Percentiles rank a stretch among this genome's conserved stretches.
phyloP scores from a whole-genome alignment of 1,140 invertebrate genomes.

The Musca vetustissima region DNA sequence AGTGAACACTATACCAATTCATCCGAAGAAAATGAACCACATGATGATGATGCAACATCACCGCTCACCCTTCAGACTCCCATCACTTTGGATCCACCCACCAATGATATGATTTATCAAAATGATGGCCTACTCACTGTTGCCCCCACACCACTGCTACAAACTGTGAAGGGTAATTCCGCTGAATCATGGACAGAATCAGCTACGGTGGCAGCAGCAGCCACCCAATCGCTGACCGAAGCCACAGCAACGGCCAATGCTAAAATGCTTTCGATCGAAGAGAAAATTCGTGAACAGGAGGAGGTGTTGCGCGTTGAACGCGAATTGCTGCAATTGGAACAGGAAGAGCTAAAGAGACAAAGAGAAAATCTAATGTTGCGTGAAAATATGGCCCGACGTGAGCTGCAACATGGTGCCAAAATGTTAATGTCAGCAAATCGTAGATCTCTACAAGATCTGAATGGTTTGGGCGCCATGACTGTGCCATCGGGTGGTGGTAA shows the following conservation, averaged over 20 bases:
- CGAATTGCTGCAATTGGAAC: conserved; percentile 73
- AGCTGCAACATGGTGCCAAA: conserved; percentile 53
- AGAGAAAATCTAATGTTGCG: conserved; percentile 68
- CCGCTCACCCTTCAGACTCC: conserved; percentile 3
- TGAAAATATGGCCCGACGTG: conserved; percentile 62
- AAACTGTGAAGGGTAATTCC: conserved; percentile 50
- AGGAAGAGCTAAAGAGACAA: conserved; percentile 75
- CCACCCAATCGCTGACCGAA: conserved; percentile 63
- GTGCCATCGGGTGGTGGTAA: conserved; percentile 35
- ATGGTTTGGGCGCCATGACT: conserved; percentile 35
- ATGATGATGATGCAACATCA: conserved; percentile 8
- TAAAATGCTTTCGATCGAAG: conserved; percentile 60
- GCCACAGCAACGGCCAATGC: conserved; percentile 56
- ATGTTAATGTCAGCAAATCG: conserved; percentile 58
- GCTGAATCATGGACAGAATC: conserved; percentile 56
- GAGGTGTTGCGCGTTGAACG: conserved; percentile 76
- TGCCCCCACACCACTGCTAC: conserved; percentile 44
- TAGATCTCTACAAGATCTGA: conserved; percentile 65
- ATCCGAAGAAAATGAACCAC: conserved; percentile 52
- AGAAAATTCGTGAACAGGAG: conserved; percentile 62
- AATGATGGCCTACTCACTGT: conserved; percentile 42
- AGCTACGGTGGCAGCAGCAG: conserved; percentile 71
- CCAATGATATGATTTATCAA: conserved; percentile 64
- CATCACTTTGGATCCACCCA: conserved; percentile 39
- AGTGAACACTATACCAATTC: conserved; percentile 62